Conservation (phyloP, 2,888 invertebrate genomes). For the Torymus auratus region DNA sequence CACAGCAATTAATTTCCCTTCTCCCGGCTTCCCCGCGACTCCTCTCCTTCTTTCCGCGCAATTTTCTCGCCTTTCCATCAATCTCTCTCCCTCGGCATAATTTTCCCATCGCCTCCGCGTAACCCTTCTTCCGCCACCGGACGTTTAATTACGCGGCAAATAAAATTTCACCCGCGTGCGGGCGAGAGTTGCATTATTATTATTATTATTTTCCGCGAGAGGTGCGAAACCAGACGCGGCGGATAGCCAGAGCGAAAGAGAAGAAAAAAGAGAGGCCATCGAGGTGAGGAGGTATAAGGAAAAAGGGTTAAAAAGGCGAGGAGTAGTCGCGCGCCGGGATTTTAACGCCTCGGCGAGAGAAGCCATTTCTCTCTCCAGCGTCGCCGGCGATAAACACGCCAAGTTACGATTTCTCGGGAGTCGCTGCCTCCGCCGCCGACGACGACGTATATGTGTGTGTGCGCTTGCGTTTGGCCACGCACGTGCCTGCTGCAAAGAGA, state of each 20-base stretch:
- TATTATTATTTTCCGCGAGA: slow-evolving; percentile 42
- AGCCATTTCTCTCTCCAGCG: slow-evolving; percentile 68
- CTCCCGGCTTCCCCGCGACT: background rate
- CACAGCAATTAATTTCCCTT: slow-evolving; percentile 43
- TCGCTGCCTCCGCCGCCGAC: slow-evolving; percentile 59
- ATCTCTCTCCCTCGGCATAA: slow-evolving; percentile 39
- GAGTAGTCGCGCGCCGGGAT: slow-evolving; percentile 64
- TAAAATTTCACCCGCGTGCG: slow-evolving; percentile 55
- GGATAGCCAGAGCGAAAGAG: slow-evolving; percentile 21
- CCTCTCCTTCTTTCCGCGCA: slow-evolving; percentile 1
- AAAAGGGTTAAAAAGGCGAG: slow-evolving; percentile 28
- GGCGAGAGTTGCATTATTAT: slow-evolving; percentile 34
- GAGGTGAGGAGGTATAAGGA: slow-evolving; percentile 51
- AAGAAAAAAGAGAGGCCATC: slow-evolving; percentile 18
- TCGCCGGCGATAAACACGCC: slow-evolving; percentile 73
- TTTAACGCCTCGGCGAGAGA: slow-evolving; percentile 72
- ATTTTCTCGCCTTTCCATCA: slow-evolving; percentile 46
- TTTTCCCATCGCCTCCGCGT: slow-evolving; percentile 44
- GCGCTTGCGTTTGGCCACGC: background rate
- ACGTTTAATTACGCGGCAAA: slow-evolving; percentile 60
- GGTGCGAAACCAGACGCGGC: slow-evolving; percentile 8
- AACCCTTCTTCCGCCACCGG: slow-evolving; percentile 42
- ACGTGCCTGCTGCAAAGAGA: slow-evolving; percentile 10
- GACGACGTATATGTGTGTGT: slow-evolving; percentile 37
- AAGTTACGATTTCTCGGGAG: slow-evolving; percentile 77